Base-by-base conservation (phyloP, 2,888 invertebrate genomes). In the Hemithea aestivaria region DNA sequence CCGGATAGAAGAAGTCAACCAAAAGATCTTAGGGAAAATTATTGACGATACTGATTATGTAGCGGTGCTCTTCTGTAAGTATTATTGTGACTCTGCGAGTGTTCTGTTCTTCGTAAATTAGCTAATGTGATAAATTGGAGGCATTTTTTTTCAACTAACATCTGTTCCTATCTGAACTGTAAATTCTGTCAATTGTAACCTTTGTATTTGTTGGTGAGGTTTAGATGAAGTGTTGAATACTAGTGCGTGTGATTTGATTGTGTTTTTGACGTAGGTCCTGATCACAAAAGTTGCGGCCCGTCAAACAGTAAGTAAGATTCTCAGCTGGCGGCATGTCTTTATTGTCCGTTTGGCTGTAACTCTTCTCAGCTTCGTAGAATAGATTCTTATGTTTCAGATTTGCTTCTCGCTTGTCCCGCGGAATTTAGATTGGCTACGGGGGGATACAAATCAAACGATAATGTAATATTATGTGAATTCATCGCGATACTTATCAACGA, bases 61-160 rank as follows among this genome's bases (percentile, higher is more conserved):
- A 56, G 96, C 96, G 38, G 96, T 96, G 57, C 90, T 96, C 65
- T 97, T 96, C 89, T 96, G 96, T 96, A 91, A 96, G 96, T 95
- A 87, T 62, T 55, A 27, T 50, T 42, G 41, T 65, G 53, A 45
- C 43, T 26, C 45, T 5, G 51, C 47, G 43, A 55, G 62, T 61
- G 65, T 68, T 77, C 55, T 71, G 62, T 56, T 69, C 58, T 71
- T 66, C 66, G 67, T 73, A 60, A 55, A 63, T 67, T 72, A 73
- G 70, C 74, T 79, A 77, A 69, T 73, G 73, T 81, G 74, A 58
- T 83, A 80, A 80, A 72, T 58, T 66, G 61, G 55, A 74, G 58
- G 55, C 60, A 72, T 71, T 66, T 72, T 48, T n/a, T 75, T 66
- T 77, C 64, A 66, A 85, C 84, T 87, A 85, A 85, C 87, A 72